phyloP scores from a whole-genome alignment of 1,140 invertebrate genomes.

The Yoshiicerus persimilis region DNA sequence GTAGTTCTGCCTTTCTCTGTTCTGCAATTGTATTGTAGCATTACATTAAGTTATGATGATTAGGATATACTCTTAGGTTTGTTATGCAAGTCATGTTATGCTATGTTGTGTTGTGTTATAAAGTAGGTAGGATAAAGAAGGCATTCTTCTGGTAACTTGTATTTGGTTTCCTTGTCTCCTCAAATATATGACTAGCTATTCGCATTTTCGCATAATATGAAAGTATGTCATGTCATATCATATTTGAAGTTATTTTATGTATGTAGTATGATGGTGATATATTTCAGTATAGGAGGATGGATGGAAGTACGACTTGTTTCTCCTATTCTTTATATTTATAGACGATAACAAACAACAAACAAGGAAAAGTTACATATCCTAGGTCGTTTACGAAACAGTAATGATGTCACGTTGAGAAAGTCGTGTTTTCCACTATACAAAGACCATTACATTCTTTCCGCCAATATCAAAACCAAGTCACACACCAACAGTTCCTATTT shows the following conservation, averaged over 20 bases:
- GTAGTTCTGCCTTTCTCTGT: neutral
- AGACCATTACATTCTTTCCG: neutral
- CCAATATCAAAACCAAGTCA: neutral
- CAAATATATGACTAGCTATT: neutral
- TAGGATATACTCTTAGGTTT: neutral
- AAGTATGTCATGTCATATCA: slow-evolving; percentile 13
- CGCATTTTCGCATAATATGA: neutral
- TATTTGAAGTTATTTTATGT: slow-evolving; percentile 2
- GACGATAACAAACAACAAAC: neutral
- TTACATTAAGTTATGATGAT: neutral
- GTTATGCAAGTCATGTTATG: neutral
- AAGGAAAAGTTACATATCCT: slow-evolving; percentile 5
- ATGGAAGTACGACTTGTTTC: neutral
- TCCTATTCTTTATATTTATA: neutral
- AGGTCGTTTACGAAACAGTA: neutral
- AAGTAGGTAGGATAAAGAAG: neutral
- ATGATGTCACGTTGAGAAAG: slow-evolving; percentile 7
- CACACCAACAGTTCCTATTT: neutral
- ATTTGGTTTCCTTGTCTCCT: neutral
- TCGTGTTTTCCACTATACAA: neutral
- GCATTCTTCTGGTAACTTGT: neutral
- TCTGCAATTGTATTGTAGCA: neutral
- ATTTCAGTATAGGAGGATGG: neutral
- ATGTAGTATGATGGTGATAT: neutral
- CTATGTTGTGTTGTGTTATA: neutral